A percentile compares a stretch with the other conserved stretches of the same genome.
Evolutionary conservation across 2,797 vertebrate genomes (phyloP).

Genomic region (Parambassis ranga): DNA sequence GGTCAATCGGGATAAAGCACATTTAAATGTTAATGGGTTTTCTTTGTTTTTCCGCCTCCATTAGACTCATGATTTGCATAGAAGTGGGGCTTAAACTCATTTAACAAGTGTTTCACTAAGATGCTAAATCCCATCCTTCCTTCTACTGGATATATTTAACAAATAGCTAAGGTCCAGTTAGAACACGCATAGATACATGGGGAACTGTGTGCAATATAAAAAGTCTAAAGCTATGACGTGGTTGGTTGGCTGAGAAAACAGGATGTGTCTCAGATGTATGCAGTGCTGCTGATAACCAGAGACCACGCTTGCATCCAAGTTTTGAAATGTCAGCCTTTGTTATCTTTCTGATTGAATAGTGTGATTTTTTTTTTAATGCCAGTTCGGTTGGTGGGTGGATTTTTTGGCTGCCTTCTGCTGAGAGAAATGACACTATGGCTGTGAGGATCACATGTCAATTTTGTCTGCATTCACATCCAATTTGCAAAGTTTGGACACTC

Average conservation of each 20-base stretch:
- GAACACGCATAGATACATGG: not conserved
- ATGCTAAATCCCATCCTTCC: not conserved
- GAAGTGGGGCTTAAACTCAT: conserved; percentile 3
- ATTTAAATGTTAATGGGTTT: conserved; percentile 8
- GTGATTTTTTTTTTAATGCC: not conserved
- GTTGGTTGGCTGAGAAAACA: conserved; percentile 16
- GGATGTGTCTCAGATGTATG: conserved; percentile 26
- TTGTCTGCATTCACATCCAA: not conserved
- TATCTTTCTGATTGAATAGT: conserved; percentile 1
- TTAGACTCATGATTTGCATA: conserved; percentile 14
- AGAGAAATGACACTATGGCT: not conserved
- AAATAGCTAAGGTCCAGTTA: not conserved
- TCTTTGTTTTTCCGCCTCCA: not conserved
- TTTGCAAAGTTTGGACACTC: not conserved
- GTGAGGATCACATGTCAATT: not conserved
- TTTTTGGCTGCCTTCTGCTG: not conserved
- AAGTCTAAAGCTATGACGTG: conserved; percentile 4
- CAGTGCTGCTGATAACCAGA: conserved; percentile 21
- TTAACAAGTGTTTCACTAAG: not conserved
- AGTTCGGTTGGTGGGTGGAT: too few relatives aligned
- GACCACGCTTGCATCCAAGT: not conserved
- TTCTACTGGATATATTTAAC: not conserved
- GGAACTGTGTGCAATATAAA: not conserved
- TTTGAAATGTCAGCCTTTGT: conserved; percentile 40
- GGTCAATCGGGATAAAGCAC: conserved; percentile 10